Base-by-base conservation (phyloP, 2,888 invertebrate species). In the Mythimna lalbum region DNA sequence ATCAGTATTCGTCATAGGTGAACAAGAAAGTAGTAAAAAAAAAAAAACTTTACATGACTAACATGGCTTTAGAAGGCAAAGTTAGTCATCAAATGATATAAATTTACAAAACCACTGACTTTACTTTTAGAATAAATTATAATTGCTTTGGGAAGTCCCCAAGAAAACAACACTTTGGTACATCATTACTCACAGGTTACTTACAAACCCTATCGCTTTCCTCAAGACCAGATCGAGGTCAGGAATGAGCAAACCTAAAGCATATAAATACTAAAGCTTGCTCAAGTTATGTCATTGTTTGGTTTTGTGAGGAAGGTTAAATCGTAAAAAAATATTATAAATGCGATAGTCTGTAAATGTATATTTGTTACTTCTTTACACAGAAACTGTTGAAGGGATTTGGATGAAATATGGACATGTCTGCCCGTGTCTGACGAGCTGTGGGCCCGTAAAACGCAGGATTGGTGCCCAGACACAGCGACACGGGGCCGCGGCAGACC, bases 51-150 rank as follows among this genome's bases (percentile, higher is more conserved):
- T 50, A 50, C 31, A n/a, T n/a, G n/a, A n/a, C n/a, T n/a, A n/a
- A 27, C 4, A 50, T 72, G 4, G 5, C 14, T 27, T n/a, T 47
- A 56, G 19, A 68, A 19, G 17, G 36, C 9, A 27, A 17, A 1
- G 5, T 73, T 47, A 61, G 75, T 73, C 75, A 73, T 36, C 6
- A 33, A 50, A 49, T n/a, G 2, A 23, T 56, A 21, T 52, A 17
- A 19, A 31, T 59, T 21, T 9, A 65, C 12, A 53, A n/a, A 19
- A 53, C 4, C n/a, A 33, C 10, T 33, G 21, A 23, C 66, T 43
- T 5, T n/a, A 12, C 6, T 66, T 64, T 43, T 5, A 39, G 43
- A 65, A 36, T 27, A 19, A 59, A 52, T 47, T 19, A 12, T 6
- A 19, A n/a, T 33, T 14, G 9, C 5, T 39, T 27, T 31, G 43